These are phyloP conservation scores for Linurgus olivaceus DNA, from an alignment of 2,797 vertebrate species.

Conservation along the genomic window DNA sequence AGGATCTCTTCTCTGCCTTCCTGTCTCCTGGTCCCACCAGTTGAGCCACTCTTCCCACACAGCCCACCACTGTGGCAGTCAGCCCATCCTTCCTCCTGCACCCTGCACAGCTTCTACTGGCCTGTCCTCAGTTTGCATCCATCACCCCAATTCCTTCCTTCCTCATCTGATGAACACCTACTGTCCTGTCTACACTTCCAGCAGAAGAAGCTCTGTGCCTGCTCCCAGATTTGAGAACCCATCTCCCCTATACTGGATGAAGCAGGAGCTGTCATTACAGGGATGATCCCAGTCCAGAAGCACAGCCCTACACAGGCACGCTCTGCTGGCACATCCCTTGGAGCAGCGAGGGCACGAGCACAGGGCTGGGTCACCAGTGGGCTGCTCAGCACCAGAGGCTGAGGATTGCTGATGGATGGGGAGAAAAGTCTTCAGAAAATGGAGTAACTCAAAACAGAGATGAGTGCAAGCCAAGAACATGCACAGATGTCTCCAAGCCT, in stretches of 20 bases:
- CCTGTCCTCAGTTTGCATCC: background rate
- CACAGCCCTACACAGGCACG: background rate
- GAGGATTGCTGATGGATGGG: background rate
- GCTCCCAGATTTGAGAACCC: background rate
- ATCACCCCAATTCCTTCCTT: background rate
- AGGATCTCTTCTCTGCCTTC: background rate
- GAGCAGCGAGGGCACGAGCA: fast-evolving
- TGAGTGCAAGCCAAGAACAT: fast-evolving
- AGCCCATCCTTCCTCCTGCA: background rate
- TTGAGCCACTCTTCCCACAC: background rate
- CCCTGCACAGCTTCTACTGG: background rate
- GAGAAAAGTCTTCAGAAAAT: background rate
- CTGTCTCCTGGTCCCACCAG: background rate
- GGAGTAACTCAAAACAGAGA: background rate
- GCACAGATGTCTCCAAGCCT: background rate
- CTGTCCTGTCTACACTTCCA: background rate
- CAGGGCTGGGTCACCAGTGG: background rate
- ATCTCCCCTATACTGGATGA: background rate
- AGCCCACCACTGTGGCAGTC: background rate
- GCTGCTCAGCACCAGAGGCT: background rate
- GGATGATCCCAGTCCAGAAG: background rate
- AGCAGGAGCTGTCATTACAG: background rate
- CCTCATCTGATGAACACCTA: background rate
- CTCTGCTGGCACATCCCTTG: background rate
- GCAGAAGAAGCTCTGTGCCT: background rate